Base-by-base conservation (phyloP, 1,140 invertebrate genomes). In the Ylistrum balloti region DNA sequence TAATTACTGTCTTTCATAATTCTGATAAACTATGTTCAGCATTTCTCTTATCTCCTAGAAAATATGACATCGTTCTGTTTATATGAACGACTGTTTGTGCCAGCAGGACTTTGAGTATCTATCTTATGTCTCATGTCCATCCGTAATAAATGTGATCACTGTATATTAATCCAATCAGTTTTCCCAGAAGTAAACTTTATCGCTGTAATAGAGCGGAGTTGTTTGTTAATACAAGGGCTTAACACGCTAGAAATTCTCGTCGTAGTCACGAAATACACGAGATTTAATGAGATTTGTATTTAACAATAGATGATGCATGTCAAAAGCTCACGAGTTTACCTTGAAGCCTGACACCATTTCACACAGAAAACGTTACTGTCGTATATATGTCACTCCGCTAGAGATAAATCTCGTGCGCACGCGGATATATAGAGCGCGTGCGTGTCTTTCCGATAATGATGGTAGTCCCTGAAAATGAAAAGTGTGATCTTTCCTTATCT, bases 201-300 rank as follows among this genome's bases (percentile, higher is more conserved):
- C n/a, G 56, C 28, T n/a, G 22, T 74, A n/a, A 5, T 74, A 74
- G 20, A 13, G 22, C 11, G 45, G 22, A 9, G 2, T 17, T 13
- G 56, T n/a, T 74, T 74, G 56, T 74, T 74, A 48, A 48, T 74
- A 28, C 56, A 28, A 74, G 56, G 5, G 22, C 1, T n/a, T 9
- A 9, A 2, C 56, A 74, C 56, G 56, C 56, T 74, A 74, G 2
- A 28, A 28, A 74, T 11, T 5, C 5, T 74, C 56, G 17, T 28
- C 28, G n/a, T n/a, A 74, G 56, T 74, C 56, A 28, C 22, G n/a
- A 74, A 74, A 74, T 28, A n/a, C 5, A 17, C 56, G 56, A 74
- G 56, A 74, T 28, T 74, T 74, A 74, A 74, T 74, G n/a, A 74
- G 56, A 74, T 74, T 74, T 74, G 56, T n/a, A n/a, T 74, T 74